Percentiles rank a stretch among this genome's conserved stretches.
These are phyloP conservation scores for Euleptes europaea DNA, from an alignment of 2,113 vertebrate genomes.

Conservation along the genomic window DNA sequence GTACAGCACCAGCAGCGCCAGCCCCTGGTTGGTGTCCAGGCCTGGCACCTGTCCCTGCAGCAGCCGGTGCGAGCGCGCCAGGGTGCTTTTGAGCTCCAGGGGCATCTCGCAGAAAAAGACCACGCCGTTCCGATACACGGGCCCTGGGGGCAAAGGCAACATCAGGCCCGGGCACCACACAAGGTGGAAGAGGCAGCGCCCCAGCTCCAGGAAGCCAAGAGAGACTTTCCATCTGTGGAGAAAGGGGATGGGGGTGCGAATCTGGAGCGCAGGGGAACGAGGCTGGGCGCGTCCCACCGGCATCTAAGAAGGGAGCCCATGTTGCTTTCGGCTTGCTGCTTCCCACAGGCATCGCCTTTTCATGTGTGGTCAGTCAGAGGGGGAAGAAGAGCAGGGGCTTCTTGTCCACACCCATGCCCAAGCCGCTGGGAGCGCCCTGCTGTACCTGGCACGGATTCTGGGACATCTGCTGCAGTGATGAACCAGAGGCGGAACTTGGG, in stretches of 20 bases:
- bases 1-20: constrained; percentile 71
- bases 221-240: neutral
- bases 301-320: too few relatives aligned
- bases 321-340: too few relatives aligned
- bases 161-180: too few relatives aligned
- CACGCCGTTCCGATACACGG: constrained; percentile 22
- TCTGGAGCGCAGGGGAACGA: neutral
- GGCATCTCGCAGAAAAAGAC: constrained; percentile 74
- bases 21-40: neutral
- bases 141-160: neutral
- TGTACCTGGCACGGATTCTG: constrained; percentile 77
- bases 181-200: too few relatives aligned
- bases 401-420: too few relatives aligned
- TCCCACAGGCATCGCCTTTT: neutral
- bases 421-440: too few relatives aligned
- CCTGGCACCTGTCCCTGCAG: neutral
- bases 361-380: too few relatives aligned
- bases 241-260: neutral
- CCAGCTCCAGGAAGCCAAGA: too few relatives aligned
- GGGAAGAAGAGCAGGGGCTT: too few relatives aligned
- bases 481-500: constrained; percentile 82
- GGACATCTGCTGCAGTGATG: constrained; percentile 63
- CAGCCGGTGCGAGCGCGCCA: constrained; percentile 58
- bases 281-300: too few relatives aligned
- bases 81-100: constrained; percentile 68